These are phyloP conservation scores for Schlechtendalia chinensis DNA, from an alignment of 1,140 invertebrate genomes.

Conservation along the genomic window DNA sequence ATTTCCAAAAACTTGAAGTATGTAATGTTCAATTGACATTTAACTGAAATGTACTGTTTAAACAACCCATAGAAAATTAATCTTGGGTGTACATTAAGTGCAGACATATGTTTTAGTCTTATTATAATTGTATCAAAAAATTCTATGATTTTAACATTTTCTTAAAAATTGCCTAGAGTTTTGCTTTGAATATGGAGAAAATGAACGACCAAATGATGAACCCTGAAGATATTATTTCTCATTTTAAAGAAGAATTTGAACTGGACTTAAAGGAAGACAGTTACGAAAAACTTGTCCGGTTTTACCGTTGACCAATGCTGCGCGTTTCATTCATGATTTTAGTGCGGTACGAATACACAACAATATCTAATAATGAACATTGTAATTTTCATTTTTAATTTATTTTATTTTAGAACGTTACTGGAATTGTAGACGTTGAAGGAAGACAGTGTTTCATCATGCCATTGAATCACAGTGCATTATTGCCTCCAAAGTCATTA, in stretches of 20 bases:
- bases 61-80: too few species aligned
- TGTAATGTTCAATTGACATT: not conserved
- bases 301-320: conserved; percentile 76
- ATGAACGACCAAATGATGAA: not conserved
- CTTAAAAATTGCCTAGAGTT: not conserved
- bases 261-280: conserved; percentile 66
- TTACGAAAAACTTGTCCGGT: conserved; percentile 69
- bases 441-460: conserved; percentile 81
- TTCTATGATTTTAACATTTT: not conserved
- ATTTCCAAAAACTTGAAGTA: conserved; percentile 29
- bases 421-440: conserved; percentile 80
- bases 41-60: not conserved
- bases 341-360: conserved; percentile 62
- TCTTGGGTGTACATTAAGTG: not conserved
- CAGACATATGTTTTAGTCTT: not conserved
- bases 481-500: conserved; percentile 72
- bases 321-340: conserved; percentile 87
- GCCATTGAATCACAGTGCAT: conserved; percentile 76
- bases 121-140: not conserved
- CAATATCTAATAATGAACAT: not conserved
- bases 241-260: conserved; percentile 75
- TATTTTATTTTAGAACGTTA: conserved; percentile 65
- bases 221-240: conserved; percentile 6
- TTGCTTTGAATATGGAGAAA: conserved; percentile 7
- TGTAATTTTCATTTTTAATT: not conserved